These are phyloP conservation scores for Eubucco bourcierii DNA, from an alignment of 2,113 vertebrate species.

Conservation along the genomic window DNA sequence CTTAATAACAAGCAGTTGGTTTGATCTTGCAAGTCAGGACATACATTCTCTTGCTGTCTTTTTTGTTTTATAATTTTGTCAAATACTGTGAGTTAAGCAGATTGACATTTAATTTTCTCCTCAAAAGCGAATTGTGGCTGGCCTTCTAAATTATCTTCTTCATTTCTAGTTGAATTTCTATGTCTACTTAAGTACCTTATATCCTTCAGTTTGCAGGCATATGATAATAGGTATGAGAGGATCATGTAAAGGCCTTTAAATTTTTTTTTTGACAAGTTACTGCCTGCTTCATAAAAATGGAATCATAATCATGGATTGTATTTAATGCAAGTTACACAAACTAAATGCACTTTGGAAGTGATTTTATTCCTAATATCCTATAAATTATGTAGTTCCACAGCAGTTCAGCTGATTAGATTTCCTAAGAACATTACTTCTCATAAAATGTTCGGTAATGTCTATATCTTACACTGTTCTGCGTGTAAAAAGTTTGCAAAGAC, in stretches of 20 bases:
- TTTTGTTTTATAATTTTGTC: neutral
- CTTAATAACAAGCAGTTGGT: neutral
- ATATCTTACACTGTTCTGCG: neutral
- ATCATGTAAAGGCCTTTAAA: neutral
- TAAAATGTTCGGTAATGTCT: neutral
- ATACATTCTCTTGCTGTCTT: neutral
- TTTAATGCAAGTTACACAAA: neutral
- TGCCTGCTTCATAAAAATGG: neutral
- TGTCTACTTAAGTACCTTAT: neutral
- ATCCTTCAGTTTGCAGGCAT: neutral
- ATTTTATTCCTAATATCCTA: neutral
- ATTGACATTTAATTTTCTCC: neutral
- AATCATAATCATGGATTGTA: neutral
- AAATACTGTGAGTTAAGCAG: neutral
- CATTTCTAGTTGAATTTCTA: neutral
- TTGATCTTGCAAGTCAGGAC: neutral
- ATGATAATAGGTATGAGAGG: neutral
- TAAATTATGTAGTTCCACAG: neutral
- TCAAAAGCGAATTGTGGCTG: neutral
- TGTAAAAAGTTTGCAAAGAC: neutral
- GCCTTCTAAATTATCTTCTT: neutral
- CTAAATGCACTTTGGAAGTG: neutral
- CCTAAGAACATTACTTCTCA: neutral
- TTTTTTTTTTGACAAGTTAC: neutral
- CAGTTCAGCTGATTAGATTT: neutral